Conservation (phyloP, 2,797 vertebrate genomes). For the Vireo griseus region DNA sequence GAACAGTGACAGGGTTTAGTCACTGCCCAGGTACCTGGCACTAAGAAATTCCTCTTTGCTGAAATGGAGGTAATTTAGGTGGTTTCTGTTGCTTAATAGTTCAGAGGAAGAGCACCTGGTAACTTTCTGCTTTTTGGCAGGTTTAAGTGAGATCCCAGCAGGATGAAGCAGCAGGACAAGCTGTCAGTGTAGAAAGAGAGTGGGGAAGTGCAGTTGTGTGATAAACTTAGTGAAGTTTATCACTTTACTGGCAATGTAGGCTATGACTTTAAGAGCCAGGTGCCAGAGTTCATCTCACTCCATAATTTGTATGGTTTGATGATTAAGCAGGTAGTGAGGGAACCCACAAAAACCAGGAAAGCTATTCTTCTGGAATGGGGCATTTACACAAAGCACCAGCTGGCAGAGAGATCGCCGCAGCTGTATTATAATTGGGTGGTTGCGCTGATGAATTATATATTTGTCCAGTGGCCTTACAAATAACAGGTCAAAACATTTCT, state of each 20-base stretch:
- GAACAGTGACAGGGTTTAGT: constrained; percentile 3
- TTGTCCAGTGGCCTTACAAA: constrained; percentile 46
- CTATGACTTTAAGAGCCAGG: not conserved
- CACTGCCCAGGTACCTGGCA: constrained; percentile 3
- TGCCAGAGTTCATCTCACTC: not conserved
- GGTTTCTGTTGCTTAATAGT: not conserved
- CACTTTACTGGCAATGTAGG: not conserved
- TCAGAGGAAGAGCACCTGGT: not conserved
- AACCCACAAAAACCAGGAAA: not conserved
- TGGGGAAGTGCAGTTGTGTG: not conserved
- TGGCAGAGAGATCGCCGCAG: not conserved
- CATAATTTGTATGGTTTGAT: constrained; percentile 13
- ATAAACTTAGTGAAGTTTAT: not conserved
- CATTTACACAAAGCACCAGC: constrained; percentile 42
- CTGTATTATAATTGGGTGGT: constrained; percentile 42
- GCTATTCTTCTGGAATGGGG: constrained; percentile 16
- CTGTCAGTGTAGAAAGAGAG: not conserved
- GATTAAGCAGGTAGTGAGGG: constrained; percentile 39
- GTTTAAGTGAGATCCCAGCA: not conserved
- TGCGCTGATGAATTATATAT: constrained; percentile 44
- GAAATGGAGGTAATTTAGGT: not conserved
- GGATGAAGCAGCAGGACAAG: not conserved
- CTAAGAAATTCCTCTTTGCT: not conserved
- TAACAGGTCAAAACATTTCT: constrained; percentile 43
- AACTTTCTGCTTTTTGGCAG: not conserved